Conservation (phyloP, 1,140 invertebrate genomes). For the Lithobius niger region DNA sequence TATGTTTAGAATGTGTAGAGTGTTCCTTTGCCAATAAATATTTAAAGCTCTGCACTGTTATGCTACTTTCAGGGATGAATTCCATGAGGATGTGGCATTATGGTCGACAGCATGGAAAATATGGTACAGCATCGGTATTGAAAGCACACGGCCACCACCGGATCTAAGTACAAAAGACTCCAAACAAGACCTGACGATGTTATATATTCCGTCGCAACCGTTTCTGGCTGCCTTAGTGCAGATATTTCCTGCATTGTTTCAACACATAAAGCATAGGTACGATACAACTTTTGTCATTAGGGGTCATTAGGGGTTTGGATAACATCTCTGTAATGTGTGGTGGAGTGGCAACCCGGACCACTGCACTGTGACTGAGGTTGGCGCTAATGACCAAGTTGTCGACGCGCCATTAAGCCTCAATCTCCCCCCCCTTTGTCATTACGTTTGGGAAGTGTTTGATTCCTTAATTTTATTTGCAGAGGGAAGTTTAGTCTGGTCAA, state of each 20-base stretch:
- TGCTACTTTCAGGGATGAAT: no score
- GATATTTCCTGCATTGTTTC: conserved; percentile 85
- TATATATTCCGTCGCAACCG: conserved; percentile 75
- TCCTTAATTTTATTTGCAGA: not conserved
- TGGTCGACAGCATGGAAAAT: conserved; percentile 71
- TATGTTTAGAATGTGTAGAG: no score
- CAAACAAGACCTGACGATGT: conserved; percentile 34
- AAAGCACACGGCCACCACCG: conserved; percentile 52
- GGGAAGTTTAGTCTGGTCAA: no score
- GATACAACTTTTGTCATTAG: not conserved
- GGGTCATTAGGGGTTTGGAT: not conserved
- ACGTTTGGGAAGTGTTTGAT: not conserved
- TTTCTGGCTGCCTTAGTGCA: conserved; percentile 86
- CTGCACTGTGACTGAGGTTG: no score
- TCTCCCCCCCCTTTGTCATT: not conserved
- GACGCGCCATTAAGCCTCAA: no score
- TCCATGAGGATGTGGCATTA: conserved; percentile 41
- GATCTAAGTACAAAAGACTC: conserved; percentile 23
- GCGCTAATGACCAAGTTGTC: no score
- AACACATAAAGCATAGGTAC: conserved; percentile 57
- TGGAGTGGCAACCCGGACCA: no score
- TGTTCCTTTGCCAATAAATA: no score
- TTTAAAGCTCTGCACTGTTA: no score
- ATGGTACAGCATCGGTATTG: conserved; percentile 69
- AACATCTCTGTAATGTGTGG: no score